Evolutionary conservation across 2,888 invertebrate genomes (phyloP), one percentile per base, ranked within the genome.

Genomic region (Cheilosia scutellata): DNA sequence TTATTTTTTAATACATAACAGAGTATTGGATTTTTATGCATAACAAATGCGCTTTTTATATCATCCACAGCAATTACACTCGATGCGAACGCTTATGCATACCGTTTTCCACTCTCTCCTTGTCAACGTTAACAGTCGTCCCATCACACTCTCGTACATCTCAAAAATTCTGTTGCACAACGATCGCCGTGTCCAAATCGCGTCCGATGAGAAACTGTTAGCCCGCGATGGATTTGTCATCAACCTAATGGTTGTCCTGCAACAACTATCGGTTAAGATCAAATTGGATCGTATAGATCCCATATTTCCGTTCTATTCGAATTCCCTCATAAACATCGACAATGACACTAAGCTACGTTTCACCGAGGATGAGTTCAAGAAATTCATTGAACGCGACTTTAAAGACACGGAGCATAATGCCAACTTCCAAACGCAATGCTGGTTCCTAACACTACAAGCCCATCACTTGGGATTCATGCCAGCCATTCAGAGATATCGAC

Each of bases 191-290:
- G 95, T 97, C 2, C 98, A 98, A 91, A 94, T 99, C 88, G 98
- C 97, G 91, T 96, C 96, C 40, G 98, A 98, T 91, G 97, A 98
- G 90, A 94, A 96, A 77, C 94, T 96, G 1, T 94, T 98, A 0
- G 97, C 98, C 11, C 96, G 97, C 5, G 98, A 99, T 92, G 99
- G 99, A 0, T 98, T 98, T 92, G 97, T 99, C 96, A 93, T 99
- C 89, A 99, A 99, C 93, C 93, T 99, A 20, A 94, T 98, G 89
- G 96, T 96, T 65, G 97, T 98, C 25, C 93, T 99, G 88, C 99
- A 99, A 91, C 95, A 96, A 92, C 93, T 99, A 27, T 96, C 98
- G 0, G 94, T 96, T 13, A 98, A 98, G 92, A 96, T 99, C 71
- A 97, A 97, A 92, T 92, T 98, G 87, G 96, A 98, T 90, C 97